Evolutionary conservation across 2,888 invertebrate genomes (phyloP), one percentile per base, ranked within the genome.

Genomic region (Coecobrya sp.): DNA sequence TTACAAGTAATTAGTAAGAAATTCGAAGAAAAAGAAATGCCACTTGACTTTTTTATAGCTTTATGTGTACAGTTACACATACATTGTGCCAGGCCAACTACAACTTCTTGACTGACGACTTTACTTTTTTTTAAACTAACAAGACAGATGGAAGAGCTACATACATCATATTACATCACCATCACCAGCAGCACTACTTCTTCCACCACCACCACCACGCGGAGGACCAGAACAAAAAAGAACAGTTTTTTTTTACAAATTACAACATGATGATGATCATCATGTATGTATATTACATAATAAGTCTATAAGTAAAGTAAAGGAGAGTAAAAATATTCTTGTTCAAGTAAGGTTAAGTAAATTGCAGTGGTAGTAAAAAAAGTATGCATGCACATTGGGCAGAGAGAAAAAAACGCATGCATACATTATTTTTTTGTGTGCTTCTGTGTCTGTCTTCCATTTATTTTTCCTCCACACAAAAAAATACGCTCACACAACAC

Each of bases 131-230:
- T 52, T n/a, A 79, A 27, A 19, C 49, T 25, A 79, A 55, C 76
- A 79, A 52, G 79, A 79, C 79, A 79, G 79, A 49, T 25, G 27
- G 79, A 79, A 59, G 55, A 59, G 19, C 30, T 36, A 55, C 59
- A 82, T 36, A 55, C 59, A 82, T 82, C 81, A 52, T 52, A 79
- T 79, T 79, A 79, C 79, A 79, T 79, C 52, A 52, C 79, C 68
- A 27, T 36, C 45, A 42, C 7, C 73, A 73, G 13, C 25, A 70
- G n/a, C 30, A 73, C n/a, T 42, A 19, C 42, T 42, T n/a, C 70
- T 19, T 10, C 49, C n/a, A n/a, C n/a, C n/a, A n/a, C n/a, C n/a
- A n/a, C n/a, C 25, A 79, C 79, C 79, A 55, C 52, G 52, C 25
- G 30, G 76, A 76, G 73, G 79, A 52, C 79, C 79, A 79, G 79